Evolutionary conservation across 2,888 invertebrate genomes (phyloP), one percentile per base, ranked within the genome.

Genomic region (Ochropleura plecta): DNA sequence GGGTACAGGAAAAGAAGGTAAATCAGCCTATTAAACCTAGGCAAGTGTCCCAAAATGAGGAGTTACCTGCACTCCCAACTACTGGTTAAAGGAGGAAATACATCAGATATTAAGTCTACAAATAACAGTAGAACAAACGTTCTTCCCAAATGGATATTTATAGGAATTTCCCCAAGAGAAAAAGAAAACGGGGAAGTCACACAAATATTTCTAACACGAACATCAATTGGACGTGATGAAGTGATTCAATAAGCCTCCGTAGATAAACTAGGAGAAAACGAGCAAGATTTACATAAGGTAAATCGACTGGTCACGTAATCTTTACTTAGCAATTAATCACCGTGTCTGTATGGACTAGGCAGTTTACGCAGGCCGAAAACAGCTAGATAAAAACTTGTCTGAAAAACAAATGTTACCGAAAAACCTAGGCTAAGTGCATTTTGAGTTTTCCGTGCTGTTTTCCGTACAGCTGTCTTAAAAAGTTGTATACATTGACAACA

Each of bases 231-330:
- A 67, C 20, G 14, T 9, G 48, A 57, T 40, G 16, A 20, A n/a
- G 16, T 57, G 16, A 48, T 55, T 30, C n/a, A 44, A 30, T 48
- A 73, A 30, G 9, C 18, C 12, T 20, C 14, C 5, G 12, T 20
- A 0, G 20, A 40, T 64, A 53, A 16, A 46, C 40, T 18, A 14
- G 30, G 7, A 30, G 59, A 44, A 18, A 6, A 53, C n/a, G 1
- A 16, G 8, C 20, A 57, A 1, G 12, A 63, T 76, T 48, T 30
- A 76, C 76, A 48, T 75, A 48, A n/a, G 30, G n/a, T 76, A 57
- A 74, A 55, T 63, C 1, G 18, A 48, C 44, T 46, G 20, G 44
- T 57, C 16, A 57, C 30, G 6, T 40, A 20, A 44, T 64, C 57
- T 57, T 9, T 57, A 57, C 8, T 49, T 49, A 30, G 6, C 7